Evolutionary conservation across 2,888 invertebrate genomes (phyloP), one percentile per base, ranked within the genome.

Genomic region (Caenorhabditis imperialis): DNA sequence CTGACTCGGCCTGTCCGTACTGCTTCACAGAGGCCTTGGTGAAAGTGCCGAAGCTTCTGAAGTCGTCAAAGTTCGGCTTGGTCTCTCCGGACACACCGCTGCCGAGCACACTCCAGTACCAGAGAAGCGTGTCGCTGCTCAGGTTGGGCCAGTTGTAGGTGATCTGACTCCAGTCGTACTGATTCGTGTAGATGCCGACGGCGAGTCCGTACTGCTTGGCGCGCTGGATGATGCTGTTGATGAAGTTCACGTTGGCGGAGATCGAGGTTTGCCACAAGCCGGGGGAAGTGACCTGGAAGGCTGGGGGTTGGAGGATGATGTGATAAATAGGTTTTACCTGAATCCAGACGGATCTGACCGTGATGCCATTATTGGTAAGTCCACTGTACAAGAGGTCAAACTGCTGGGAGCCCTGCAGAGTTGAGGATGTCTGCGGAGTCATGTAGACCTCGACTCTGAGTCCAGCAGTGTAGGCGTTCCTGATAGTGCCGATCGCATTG

Each of bases 401-500:
- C 53, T 78, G 78, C 37, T 72, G 67, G 44, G 50, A 63, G 42
- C 71, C 75, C 38, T 55, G 48, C 27, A 63, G 58, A 8, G 50
- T 48, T n/a, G 57, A 62, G 3, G 69, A 16, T 33, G 73, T 67
- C 25, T 67, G 60, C 20, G 79, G 79, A 40, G 79, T 79, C 71
- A 81, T 75, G 74, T 78, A 81, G 6, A 76, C 78, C 27, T 79
- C 81, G 38, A 75, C 71, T 35, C 75, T 77, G 23, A 81, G 53
- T 35, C 76, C 76, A 30, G 70, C 76, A 20, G 55, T 44, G 35
- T 77, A 75, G 14, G 81, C 81, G 44, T 76, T 76, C 20, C 57
- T 51, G 55, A 81, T 71, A 51, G 72, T 77, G 6, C 23, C 25
- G 18, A 65, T 60, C 1, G 74, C 58, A 22, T 69, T 79, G 14